phyloP scores from a whole-genome alignment of 2,113 vertebrate genomes.

The Sus scrofa region T2T-Sscrofa CM000822.6:34925001-34925500 shows the following conservation, averaged over 20 bases:
- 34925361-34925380: not conserved
- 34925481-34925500: not conserved
- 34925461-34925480: not conserved
- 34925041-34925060: no score
- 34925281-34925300: not conserved
- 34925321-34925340: not conserved
- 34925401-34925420: not conserved
- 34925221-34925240: not conserved
- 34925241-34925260: not conserved
- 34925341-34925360: not conserved
- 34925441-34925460: not conserved
- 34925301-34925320: not conserved
- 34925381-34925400: not conserved
- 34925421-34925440: not conserved
- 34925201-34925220: no score
- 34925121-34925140: no score
- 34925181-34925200: no score
- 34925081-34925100: no score
- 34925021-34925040: no score
- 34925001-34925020: no score
- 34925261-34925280: not conserved
- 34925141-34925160: no score
- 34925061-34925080: no score
- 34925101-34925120: no score
- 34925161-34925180: no score